Evolutionary conservation across 2,113 vertebrate species (phyloP).

Genomic region (Gymnarchus niloticus): DNA sequence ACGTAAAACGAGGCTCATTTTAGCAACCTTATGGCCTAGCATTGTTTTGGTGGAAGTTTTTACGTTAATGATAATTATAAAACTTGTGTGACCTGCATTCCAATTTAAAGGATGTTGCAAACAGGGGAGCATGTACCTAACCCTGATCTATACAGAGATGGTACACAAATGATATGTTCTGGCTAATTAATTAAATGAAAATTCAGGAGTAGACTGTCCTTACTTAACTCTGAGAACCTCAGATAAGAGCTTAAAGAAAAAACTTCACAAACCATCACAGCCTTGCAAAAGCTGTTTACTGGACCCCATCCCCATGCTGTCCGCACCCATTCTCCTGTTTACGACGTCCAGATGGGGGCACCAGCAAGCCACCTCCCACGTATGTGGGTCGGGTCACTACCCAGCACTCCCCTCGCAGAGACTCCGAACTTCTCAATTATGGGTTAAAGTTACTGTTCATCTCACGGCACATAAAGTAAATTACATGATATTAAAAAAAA

Average conservation of each 20-base stretch:
- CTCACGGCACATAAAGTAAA: neutral
- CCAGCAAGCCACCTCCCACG: neutral
- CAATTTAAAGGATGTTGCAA: neutral
- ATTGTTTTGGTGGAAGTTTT: neutral
- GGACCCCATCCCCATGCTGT: neutral
- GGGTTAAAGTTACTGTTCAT: neutral
- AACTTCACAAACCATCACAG: neutral
- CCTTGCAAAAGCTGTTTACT: neutral
- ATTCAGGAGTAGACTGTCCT: neutral
- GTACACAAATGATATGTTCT: neutral
- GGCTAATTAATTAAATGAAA: constrained; percentile 7
- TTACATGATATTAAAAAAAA: neutral
- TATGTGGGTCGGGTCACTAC: neutral
- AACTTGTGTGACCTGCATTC: constrained; percentile 1
- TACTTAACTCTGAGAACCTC: neutral
- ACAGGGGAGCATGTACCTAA: neutral
- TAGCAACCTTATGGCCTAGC: neutral
- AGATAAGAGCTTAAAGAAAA: neutral
- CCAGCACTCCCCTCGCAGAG: neutral
- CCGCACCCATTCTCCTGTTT: neutral
- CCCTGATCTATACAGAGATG: neutral
- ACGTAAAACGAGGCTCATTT: neutral
- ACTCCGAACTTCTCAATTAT: neutral
- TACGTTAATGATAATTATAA: neutral
- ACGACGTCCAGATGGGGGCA: neutral